These are phyloP conservation scores for Drosophila seguyi DNA, from an alignment of 1,140 invertebrate genomes.

Conservation along the genomic window DNA sequence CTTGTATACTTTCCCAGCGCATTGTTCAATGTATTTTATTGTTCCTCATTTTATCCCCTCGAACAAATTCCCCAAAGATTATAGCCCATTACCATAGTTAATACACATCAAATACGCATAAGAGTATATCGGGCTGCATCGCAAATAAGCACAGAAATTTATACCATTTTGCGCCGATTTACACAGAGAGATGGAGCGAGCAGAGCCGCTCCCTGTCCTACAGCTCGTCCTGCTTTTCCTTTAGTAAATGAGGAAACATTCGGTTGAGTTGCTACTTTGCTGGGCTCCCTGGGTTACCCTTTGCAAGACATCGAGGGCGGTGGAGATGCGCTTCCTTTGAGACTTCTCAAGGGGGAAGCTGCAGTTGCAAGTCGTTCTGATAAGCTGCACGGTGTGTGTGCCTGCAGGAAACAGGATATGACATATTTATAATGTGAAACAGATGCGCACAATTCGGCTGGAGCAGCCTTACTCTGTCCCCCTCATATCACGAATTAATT, in stretches of 20 bases:
- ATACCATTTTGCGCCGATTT: slow-evolving; percentile 48
- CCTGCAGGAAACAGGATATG: slow-evolving; percentile 80
- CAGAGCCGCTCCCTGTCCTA: slow-evolving; percentile 4
- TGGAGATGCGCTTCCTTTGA: slow-evolving; percentile 40
- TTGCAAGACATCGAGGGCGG: slow-evolving; percentile 1
- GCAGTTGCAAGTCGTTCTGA: slow-evolving; percentile 48
- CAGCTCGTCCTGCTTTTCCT: neutral
- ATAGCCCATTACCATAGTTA: slow-evolving; percentile 7
- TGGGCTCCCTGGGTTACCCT: slow-evolving; percentile 5
- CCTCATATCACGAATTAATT: slow-evolving; percentile 45
- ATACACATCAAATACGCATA: slow-evolving; percentile 7
- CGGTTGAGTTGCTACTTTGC: slow-evolving; percentile 42
- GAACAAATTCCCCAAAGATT: slow-evolving; percentile 1
- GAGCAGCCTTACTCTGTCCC: neutral
- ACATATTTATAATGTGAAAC: slow-evolving; percentile 80
- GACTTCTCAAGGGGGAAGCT: slow-evolving; percentile 3
- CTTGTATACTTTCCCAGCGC: neutral
- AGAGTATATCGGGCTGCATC: slow-evolving; percentile 28
- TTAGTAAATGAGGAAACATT: slow-evolving; percentile 38
- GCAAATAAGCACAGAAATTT: slow-evolving; percentile 46
- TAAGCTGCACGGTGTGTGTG: slow-evolving; percentile 46
- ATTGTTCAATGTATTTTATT: slow-evolving; percentile 1
- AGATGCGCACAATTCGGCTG: slow-evolving; percentile 65
- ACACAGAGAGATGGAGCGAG: slow-evolving; percentile 33
- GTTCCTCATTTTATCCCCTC: slow-evolving; percentile 1